These are phyloP conservation scores for Melitaea cinxia DNA, from an alignment of 1,140 invertebrate species.

Conservation along the genomic window DNA sequence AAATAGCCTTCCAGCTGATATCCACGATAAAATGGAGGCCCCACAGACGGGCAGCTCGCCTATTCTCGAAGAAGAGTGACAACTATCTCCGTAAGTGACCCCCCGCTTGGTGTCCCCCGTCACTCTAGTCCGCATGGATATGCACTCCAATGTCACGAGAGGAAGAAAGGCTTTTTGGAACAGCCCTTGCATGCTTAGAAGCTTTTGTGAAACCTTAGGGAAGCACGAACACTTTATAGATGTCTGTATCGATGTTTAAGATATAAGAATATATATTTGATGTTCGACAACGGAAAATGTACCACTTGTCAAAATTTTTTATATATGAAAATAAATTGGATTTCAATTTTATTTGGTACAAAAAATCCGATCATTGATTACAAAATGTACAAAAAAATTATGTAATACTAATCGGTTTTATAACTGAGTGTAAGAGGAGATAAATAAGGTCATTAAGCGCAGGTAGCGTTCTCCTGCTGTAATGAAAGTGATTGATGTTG, in stretches of 20 bases:
- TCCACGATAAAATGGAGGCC: slow-evolving; percentile 59
- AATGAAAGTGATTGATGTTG: slow-evolving; percentile 18
- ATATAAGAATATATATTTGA: slow-evolving; percentile 12
- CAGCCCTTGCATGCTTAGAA: slow-evolving; percentile 79
- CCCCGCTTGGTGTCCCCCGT: slow-evolving; percentile 66
- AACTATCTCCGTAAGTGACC: slow-evolving; percentile 69
- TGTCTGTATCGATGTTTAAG: slow-evolving; percentile 62
- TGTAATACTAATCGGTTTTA: not conserved
- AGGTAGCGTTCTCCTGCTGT: not conserved
- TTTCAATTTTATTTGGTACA: not conserved
- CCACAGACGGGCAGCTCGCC: slow-evolving; percentile 48
- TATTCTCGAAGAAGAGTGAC: slow-evolving; percentile 71
- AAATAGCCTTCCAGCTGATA: slow-evolving; percentile 75
- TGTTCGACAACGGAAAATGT: not conserved
- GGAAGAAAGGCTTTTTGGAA: slow-evolving; percentile 64
- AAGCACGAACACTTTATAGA: slow-evolving; percentile 72
- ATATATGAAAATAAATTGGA: not conserved
- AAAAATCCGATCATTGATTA: not conserved
- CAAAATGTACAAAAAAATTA: no score
- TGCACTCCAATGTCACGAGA: slow-evolving; percentile 61
- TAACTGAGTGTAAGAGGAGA: not conserved
- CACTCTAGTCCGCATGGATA: slow-evolving; percentile 73
- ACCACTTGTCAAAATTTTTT: not conserved
- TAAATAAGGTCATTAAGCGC: not conserved
- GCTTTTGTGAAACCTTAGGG: slow-evolving; percentile 71